Percentiles rank a stretch among this genome's conserved stretches.
Conservation (phyloP, 92 coral and sea anemone species). For the Plumapathes pennacea region DNA sequence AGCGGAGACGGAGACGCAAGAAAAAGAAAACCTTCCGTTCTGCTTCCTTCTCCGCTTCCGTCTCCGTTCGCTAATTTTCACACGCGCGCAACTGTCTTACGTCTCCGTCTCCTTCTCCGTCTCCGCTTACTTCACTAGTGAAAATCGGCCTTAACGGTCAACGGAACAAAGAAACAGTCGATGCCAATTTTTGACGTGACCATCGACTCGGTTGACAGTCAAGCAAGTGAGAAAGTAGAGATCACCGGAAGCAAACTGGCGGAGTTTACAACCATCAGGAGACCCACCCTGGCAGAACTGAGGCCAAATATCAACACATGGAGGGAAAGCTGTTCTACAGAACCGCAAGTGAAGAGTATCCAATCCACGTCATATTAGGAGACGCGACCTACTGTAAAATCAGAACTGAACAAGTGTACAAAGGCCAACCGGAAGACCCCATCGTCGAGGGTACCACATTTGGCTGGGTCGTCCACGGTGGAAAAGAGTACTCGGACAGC, state of each 20-base stretch:
- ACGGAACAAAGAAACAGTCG: slow-evolving; percentile 40
- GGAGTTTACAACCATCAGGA: slow-evolving; percentile 44
- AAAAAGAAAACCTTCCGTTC: no score
- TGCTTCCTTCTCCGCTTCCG: no score
- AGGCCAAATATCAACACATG: slow-evolving; percentile 41
- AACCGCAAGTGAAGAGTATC: slow-evolving; percentile 21
- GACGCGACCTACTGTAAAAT: slow-evolving; percentile 29
- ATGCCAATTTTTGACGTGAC: slow-evolving; percentile 48
- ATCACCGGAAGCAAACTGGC: slow-evolving; percentile 47
- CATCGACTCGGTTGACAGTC: slow-evolving; percentile 28
- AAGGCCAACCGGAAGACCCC: slow-evolving; percentile 43
- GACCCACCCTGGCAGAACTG: slow-evolving; percentile 20
- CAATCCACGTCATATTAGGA: slow-evolving; percentile 32
- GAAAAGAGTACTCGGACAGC: slow-evolving; percentile 41
- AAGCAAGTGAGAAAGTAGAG: slow-evolving; percentile 36
- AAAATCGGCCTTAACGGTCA: no score
- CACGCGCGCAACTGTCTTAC: no score
- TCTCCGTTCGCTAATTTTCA: no score
- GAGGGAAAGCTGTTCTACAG: slow-evolving; percentile 44
- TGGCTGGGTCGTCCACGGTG: slow-evolving; percentile 48
- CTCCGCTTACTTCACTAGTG: no score
- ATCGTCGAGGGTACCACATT: slow-evolving; percentile 37
- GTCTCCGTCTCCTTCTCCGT: no score
- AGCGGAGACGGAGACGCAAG: no score
- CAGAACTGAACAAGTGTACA: slow-evolving; percentile 32